A percentile compares a stretch with the other conserved stretches of the same genome.
Conservation (phyloP, 1,140 invertebrate species). For the Platyscapa corneri region DNA sequence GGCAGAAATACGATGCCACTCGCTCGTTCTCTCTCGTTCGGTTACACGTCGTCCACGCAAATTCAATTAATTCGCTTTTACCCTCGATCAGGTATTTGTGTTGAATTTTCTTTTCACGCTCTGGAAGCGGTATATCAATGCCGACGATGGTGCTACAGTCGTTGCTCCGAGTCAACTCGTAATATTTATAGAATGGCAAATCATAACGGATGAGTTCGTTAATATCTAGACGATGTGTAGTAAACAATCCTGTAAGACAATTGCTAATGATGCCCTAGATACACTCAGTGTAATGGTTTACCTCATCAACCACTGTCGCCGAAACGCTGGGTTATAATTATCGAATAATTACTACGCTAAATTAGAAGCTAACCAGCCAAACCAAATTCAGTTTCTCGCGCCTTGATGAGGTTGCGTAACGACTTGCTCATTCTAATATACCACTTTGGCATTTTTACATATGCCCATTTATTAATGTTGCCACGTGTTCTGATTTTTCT, state of each 20-base stretch:
- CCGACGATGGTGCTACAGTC: not conserved
- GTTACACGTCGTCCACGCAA: slow-evolving; percentile 48
- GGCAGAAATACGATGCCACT: not conserved
- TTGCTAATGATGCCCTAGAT: not conserved
- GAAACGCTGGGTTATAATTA: slow-evolving; percentile 27
- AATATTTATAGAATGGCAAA: no score
- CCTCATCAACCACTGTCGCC: slow-evolving; percentile 16
- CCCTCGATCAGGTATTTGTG: not conserved
- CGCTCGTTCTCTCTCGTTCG: slow-evolving; percentile 55
- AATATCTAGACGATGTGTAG: not conserved
- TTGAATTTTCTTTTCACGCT: not conserved
- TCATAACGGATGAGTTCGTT: not conserved
- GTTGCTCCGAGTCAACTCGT: no score
- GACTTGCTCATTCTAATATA: not conserved
- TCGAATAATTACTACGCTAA: slow-evolving; percentile 41
- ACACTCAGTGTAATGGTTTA: not conserved
- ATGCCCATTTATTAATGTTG: not conserved
- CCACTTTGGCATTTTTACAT: not conserved
- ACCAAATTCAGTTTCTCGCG: slow-evolving; percentile 31
- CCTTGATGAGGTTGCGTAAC: slow-evolving; percentile 28
- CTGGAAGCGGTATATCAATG: not conserved
- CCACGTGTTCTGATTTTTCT: not conserved
- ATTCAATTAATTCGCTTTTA: slow-evolving; percentile 35
- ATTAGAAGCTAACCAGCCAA: slow-evolving; percentile 44
- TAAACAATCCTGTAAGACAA: slow-evolving; percentile 24